These are phyloP conservation scores for Rhyacichthys aspro DNA, from an alignment of 2,797 vertebrate genomes.

Conservation along the genomic window DNA sequence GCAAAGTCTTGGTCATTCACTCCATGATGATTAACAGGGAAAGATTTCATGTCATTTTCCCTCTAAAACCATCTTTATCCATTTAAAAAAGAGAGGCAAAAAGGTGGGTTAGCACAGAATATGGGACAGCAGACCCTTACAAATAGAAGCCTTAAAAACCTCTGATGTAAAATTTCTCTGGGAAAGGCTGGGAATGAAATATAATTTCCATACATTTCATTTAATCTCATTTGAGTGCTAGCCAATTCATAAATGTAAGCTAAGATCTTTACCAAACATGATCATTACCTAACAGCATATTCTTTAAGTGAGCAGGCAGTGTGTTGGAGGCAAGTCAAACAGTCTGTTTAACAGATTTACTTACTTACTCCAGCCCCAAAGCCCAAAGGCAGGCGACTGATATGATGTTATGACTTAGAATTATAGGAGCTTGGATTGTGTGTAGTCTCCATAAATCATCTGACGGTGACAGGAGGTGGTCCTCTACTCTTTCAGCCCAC, in stretches of 20 bases:
- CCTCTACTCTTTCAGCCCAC: constrained; percentile 53
- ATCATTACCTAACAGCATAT: constrained; percentile 47
- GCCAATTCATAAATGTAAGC: constrained; percentile 37
- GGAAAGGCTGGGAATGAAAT: constrained; percentile 58
- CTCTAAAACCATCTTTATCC: constrained; percentile 69
- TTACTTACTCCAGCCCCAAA: constrained; percentile 31
- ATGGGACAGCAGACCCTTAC: constrained; percentile 64
- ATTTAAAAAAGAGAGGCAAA: constrained; percentile 65
- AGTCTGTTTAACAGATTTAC: constrained; percentile 47
- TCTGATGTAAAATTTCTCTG: constrained; percentile 60
- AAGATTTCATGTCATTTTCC: constrained; percentile 71
- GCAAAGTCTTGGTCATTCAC: too few species aligned
- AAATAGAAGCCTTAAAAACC: constrained; percentile 68
- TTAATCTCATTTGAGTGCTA: constrained; percentile 48
- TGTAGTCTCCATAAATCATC: constrained; percentile 76
- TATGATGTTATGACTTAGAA: constrained; percentile 30
- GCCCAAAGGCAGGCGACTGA: constrained; percentile 20
- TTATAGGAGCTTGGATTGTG: constrained; percentile 71
- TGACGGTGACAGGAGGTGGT: constrained; percentile 71
- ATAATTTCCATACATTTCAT: constrained; percentile 52
- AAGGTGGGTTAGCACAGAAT: constrained; percentile 61
- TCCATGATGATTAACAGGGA: too few species aligned
- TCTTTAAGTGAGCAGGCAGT: constrained; percentile 41
- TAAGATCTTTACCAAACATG: constrained; percentile 45
- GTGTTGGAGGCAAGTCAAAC: constrained; percentile 43